These are phyloP conservation scores for Idris sp. DNA, from an alignment of 1,140 invertebrate species.

Conservation along the genomic window DNA sequence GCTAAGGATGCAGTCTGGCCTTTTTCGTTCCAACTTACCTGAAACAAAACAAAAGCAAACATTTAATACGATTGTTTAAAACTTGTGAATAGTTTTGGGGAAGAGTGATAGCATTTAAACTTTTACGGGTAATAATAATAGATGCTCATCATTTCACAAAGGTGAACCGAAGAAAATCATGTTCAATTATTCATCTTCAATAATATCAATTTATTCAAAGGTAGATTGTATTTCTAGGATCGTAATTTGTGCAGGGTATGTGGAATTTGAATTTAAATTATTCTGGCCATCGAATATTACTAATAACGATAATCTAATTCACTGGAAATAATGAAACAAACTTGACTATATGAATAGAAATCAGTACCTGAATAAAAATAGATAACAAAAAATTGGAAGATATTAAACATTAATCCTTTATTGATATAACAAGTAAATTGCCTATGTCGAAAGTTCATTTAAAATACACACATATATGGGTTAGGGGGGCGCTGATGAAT, in stretches of 20 bases:
- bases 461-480: constrained; percentile 14
- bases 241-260: constrained; percentile 1
- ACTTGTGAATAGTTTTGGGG: constrained; percentile 23
- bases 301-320: constrained; percentile 28
- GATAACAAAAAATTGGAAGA: too few relatives aligned
- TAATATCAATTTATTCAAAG: too few relatives aligned
- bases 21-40: constrained; percentile 35
- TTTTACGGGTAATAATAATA: too few relatives aligned
- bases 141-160: too few relatives aligned
- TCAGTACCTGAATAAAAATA: too few relatives aligned
- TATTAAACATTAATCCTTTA: too few relatives aligned
- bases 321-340: too few relatives aligned
- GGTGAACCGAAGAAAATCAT: too few relatives aligned
- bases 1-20: neutral
- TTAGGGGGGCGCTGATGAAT: constrained; percentile 11
- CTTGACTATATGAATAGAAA: too few relatives aligned
- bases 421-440: constrained; percentile 31
- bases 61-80: constrained; percentile 13
- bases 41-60: constrained; percentile 32
- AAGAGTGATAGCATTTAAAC: constrained; percentile 9
- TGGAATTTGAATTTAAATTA: constrained; percentile 28
- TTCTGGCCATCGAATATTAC: constrained; percentile 17
- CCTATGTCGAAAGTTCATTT: constrained; percentile 31
- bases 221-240: too few relatives aligned
- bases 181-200: too few relatives aligned